Evolutionary conservation across 2,888 invertebrate species (phyloP), one percentile per base, ranked within the genome.

Genomic region (Nebria brevicollis): DNA sequence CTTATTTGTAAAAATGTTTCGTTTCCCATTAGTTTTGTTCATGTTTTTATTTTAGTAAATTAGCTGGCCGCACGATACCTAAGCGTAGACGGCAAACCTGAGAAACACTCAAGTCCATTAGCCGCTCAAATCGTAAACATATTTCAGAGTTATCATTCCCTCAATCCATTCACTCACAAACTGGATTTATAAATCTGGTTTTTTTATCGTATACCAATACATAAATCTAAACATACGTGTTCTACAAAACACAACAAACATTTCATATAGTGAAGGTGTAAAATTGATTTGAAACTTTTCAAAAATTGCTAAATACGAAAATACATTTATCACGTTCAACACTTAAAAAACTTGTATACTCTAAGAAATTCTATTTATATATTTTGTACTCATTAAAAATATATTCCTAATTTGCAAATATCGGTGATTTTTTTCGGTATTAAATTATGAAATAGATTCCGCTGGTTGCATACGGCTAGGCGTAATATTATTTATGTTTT

Each of bases 1-100:
- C 54, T 54, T 54, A 54, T 54, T 54, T 54, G 54, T 54, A 54
- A 54, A 54, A 54, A 54, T 54, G 54, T 54, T 54, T 54, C 54
- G 54, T 54, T 54, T 54, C 54, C 8, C 54, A 54, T 54, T 54
- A 54, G 54, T 3, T 54, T 54, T 54, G 54, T 54, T 54, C 54
- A 54, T 54, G 54, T 54, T 54, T 54, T 54, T 54, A 54, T 54
- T 54, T 54, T 54, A 3, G 54, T 54, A 54, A 54, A 54, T 54
- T 54, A 54, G 11, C 54, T 54, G 54, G 54, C 54, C 54, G 54
- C 54, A 54, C 54, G 54, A 54, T 54, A 54, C 54, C 54, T 34
- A 34, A 34, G 34, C 34, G 34, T 34, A 34, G 34, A 34, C 34
- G 34, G 54, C 54, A 34, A 6, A 54, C 54, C 4, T 54, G 13